Evolutionary conservation across 2,888 invertebrate genomes (phyloP).

Genomic region (Rhabditoides inermis): DNA sequence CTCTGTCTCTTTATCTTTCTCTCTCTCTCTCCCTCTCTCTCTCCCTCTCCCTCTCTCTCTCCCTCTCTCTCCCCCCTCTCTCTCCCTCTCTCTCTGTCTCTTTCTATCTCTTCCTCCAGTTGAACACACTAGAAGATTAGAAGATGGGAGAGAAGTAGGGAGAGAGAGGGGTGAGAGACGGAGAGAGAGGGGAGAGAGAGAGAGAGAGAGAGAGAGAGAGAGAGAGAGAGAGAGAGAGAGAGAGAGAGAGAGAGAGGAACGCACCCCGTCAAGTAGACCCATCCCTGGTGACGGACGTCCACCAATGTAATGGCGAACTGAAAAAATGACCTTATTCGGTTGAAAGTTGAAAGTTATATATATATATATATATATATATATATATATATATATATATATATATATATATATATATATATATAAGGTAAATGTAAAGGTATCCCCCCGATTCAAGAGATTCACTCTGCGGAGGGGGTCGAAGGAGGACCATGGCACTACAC

Average conservation of each 20-base stretch:
- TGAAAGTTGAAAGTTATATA: too few species aligned
- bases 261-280: constrained; percentile 1
- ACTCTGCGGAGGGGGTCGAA: too few species aligned
- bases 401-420: too few species aligned
- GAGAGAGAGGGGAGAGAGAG: not conserved
- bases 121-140: not conserved
- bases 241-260: not conserved
- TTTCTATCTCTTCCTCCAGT: not conserved
- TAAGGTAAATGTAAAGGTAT: too few species aligned
- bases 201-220: constrained; percentile 3
- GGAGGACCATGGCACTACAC: too few species aligned
- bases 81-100: not conserved
- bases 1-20: not conserved
- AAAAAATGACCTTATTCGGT: too few species aligned
- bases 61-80: constrained; percentile 4
- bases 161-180: not conserved
- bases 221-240: constrained; percentile 1
- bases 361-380: too few species aligned
- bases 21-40: constrained; percentile 7
- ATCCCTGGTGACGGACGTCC: too few species aligned
- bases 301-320: too few species aligned
- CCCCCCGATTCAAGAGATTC: too few species aligned
- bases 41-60: not conserved
- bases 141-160: not conserved
- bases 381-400: too few species aligned